These are phyloP conservation scores for Bryconaethiops microstoma DNA, from an alignment of 2,797 vertebrate genomes.

Conservation along the genomic window DNA sequence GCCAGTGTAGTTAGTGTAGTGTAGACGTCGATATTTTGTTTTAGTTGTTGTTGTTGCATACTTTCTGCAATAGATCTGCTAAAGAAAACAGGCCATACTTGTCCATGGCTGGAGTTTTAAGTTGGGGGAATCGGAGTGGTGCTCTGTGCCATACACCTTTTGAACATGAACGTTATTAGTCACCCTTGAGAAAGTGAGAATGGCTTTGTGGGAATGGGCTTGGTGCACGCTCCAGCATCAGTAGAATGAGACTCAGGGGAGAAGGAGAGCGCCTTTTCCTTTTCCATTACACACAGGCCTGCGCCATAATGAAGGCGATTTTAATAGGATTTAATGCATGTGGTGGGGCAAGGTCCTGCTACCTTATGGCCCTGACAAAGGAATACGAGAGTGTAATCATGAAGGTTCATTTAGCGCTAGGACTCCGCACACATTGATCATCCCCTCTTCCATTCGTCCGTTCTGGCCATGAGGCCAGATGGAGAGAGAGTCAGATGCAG, in stretches of 20 bases:
- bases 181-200: conserved; percentile 61
- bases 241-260: conserved; percentile 63
- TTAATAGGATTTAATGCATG: conserved; percentile 69
- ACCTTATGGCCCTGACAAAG: conserved; percentile 49
- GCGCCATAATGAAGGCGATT: conserved; percentile 63
- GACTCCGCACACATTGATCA: conserved; percentile 52
- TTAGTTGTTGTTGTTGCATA: not conserved
- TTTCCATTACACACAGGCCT: conserved; percentile 60
- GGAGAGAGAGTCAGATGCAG: conserved; percentile 18
- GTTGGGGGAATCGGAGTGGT: conserved; percentile 16
- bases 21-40: not conserved
- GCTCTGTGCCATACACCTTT: conserved; percentile 39
- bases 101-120: not conserved
- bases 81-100: not conserved
- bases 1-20: not conserved
- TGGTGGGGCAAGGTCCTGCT: conserved; percentile 61
- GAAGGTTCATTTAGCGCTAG: conserved; percentile 57
- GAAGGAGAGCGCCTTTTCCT: conserved; percentile 55
- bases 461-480: conserved; percentile 27
- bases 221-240: conserved; percentile 47
- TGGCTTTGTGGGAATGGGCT: conserved; percentile 60
- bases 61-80: not conserved
- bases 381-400: conserved; percentile 61
- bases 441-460: conserved; percentile 38
- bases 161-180: conserved; percentile 57